phyloP scores from a whole-genome alignment of 2,888 invertebrate species.

The Malthinus seriepunctatus region DNA sequence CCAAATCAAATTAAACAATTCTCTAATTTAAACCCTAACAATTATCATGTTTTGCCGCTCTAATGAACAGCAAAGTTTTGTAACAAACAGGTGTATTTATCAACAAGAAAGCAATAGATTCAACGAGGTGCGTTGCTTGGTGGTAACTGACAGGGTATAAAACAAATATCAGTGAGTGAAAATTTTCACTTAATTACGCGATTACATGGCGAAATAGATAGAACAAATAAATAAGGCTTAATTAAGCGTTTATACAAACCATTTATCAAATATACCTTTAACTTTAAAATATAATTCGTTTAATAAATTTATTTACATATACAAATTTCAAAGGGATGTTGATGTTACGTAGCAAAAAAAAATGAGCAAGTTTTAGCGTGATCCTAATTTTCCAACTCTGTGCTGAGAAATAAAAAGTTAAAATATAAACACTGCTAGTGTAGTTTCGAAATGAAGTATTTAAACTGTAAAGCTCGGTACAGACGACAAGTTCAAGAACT shows the following conservation, averaged over 20 bases:
- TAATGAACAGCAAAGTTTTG: slow-evolving; percentile 12
- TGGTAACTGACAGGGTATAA: slow-evolving; percentile 14
- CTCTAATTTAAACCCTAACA: slow-evolving; percentile 13
- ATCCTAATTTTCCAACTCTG: too few relatives aligned
- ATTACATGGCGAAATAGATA: slow-evolving; percentile 15
- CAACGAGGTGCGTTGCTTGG: slow-evolving; percentile 10
- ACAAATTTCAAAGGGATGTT: too few relatives aligned
- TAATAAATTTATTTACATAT: too few relatives aligned
- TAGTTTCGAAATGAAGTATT: too few relatives aligned
- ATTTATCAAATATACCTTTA: slow-evolving; percentile 9
- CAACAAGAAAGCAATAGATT: slow-evolving; percentile 14
- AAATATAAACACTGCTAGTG: too few relatives aligned
- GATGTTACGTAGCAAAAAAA: too few relatives aligned
- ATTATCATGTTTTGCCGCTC: slow-evolving; percentile 12
- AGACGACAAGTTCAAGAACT: too few relatives aligned
- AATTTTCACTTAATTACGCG: slow-evolving; percentile 17
- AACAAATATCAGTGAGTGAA: slow-evolving; percentile 17
- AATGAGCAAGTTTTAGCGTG: too few relatives aligned
- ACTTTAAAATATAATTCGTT: background rate
- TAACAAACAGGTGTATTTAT: slow-evolving; percentile 20
- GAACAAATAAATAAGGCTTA: slow-evolving; percentile 17
- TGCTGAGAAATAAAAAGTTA: too few relatives aligned
- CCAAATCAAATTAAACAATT: slow-evolving; percentile 7
- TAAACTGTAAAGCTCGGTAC: too few relatives aligned
- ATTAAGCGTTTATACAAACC: slow-evolving; percentile 13